A percentile compares a stretch with the other conserved stretches of the same genome.
These are phyloP conservation scores for Hemibagrus wyckioides DNA, from an alignment of 2,113 vertebrate species.

Conservation along the genomic window DNA sequence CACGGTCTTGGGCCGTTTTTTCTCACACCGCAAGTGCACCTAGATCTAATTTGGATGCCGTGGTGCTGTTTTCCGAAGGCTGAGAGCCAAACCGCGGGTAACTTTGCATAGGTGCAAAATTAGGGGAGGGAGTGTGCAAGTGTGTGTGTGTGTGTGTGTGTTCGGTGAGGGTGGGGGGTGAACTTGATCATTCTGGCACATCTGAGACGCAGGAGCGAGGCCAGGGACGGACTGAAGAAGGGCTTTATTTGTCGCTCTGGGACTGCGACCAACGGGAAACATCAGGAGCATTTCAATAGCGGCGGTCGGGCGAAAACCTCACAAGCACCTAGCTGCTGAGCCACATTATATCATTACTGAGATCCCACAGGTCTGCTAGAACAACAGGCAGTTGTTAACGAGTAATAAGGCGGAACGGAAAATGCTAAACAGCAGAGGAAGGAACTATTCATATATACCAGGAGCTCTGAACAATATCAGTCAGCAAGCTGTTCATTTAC, in stretches of 20 bases:
- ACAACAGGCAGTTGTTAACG: not conserved
- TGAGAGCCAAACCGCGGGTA: conserved; percentile 56
- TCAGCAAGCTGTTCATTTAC: not conserved
- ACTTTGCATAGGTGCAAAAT: conserved; percentile 59
- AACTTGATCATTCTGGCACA: conserved; percentile 53
- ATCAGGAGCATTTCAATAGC: conserved; percentile 56
- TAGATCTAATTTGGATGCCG: conserved; percentile 66
- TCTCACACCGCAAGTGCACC: conserved; percentile 52
- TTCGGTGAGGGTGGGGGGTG: conserved; percentile 9
- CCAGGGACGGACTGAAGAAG: conserved; percentile 50
- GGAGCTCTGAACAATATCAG: not conserved
- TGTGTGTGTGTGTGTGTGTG: too few relatives aligned
- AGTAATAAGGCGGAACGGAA: not conserved
- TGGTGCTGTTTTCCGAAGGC: conserved; percentile 46
- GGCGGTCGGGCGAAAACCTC: conserved; percentile 21
- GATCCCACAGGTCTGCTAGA: not conserved
- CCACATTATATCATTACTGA: not conserved
- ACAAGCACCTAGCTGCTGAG: not conserved
- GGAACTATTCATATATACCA: not conserved
- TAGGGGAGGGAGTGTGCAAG: not conserved
- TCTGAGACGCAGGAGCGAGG: conserved; percentile 39
- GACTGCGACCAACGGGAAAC: conserved; percentile 59
- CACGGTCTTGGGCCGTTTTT: not conserved
- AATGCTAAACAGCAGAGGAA: not conserved
- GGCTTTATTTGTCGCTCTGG: conserved; percentile 57